Evolutionary conservation across 2,113 vertebrate species (phyloP).

Genomic region (Amphilophus citrinellus): DNA sequence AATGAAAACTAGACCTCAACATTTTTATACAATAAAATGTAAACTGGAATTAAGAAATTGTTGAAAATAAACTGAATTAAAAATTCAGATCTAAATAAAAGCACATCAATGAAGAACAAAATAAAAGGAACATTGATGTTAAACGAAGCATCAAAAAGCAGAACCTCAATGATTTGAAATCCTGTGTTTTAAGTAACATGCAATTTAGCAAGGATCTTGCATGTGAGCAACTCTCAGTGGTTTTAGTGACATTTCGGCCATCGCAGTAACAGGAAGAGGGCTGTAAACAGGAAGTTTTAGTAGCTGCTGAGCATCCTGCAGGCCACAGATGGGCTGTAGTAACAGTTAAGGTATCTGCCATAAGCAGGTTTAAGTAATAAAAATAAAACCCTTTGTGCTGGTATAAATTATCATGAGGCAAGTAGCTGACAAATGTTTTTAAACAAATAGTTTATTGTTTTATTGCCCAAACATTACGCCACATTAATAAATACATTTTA

Average conservation of each 20-base stretch:
- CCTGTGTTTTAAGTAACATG: neutral
- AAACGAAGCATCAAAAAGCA: neutral
- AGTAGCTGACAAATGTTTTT: neutral
- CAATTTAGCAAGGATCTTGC: accelerated
- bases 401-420: neutral
- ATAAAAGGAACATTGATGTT: neutral
- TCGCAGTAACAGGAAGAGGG: neutral
- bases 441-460: neutral
- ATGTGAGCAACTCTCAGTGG: neutral
- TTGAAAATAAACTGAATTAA: neutral
- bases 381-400: neutral
- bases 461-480: no score
- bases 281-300: neutral
- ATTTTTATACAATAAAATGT: neutral
- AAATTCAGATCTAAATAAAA: neutral
- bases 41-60: neutral
- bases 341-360: neutral
- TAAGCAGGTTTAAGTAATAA: neutral
- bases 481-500: neutral
- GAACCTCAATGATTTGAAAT: neutral
- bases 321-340: slow-evolving; percentile 4
- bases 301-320: slow-evolving; percentile 6
- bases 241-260: slow-evolving; percentile 1
- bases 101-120: neutral
- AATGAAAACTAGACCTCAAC: neutral